Conservation (phyloP, 2,797 vertebrate genomes). For the Poeciliopsis gracilis region DNA sequence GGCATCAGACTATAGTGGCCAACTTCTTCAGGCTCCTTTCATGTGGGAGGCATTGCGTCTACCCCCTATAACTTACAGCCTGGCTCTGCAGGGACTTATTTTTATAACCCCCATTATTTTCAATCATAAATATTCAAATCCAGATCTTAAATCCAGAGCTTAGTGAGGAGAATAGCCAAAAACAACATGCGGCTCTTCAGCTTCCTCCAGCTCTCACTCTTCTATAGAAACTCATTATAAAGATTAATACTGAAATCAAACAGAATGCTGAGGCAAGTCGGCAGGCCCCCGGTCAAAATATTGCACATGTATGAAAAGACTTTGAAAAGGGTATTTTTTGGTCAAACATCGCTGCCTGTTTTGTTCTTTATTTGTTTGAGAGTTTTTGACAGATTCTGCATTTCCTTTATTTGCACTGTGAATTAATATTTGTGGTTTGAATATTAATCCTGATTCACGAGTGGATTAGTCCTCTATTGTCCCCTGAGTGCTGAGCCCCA, state of each 20-base stretch:
- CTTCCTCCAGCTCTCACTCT: conserved; percentile 71
- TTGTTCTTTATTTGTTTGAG: conserved; percentile 81
- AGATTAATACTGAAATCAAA: conserved; percentile 81
- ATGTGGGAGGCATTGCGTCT: conserved; percentile 77
- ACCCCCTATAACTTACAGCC: conserved; percentile 78
- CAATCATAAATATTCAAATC: conserved; percentile 99
- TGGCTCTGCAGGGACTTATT: conserved; percentile 80
- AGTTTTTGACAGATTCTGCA: conserved; percentile 81
- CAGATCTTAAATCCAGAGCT: conserved; percentile 93
- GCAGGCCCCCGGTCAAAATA: conserved; percentile 68
- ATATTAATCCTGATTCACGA: conserved; percentile 96
- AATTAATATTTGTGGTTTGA: conserved; percentile 94
- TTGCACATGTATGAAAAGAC: conserved; percentile 70
- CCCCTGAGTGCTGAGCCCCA: conserved; percentile 77
- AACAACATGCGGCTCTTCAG: conserved; percentile 82
- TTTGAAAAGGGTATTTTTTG: conserved; percentile 68
- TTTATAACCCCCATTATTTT: conserved; percentile 98
- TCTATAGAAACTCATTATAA: conserved; percentile 85
- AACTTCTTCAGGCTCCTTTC: conserved; percentile 73
- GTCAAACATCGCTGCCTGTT: conserved; percentile 67
- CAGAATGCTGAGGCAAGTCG: conserved; percentile 69
- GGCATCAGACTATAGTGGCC: conserved; percentile 68
- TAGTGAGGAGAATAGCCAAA: conserved; percentile 93
- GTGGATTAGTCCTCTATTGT: conserved; percentile 93
- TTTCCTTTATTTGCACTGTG: conserved; percentile 81